A percentile compares a stretch with the other conserved stretches of the same genome.
Conservation (phyloP, 2,888 invertebrate genomes). For the Mythimna loreyi region DNA sequence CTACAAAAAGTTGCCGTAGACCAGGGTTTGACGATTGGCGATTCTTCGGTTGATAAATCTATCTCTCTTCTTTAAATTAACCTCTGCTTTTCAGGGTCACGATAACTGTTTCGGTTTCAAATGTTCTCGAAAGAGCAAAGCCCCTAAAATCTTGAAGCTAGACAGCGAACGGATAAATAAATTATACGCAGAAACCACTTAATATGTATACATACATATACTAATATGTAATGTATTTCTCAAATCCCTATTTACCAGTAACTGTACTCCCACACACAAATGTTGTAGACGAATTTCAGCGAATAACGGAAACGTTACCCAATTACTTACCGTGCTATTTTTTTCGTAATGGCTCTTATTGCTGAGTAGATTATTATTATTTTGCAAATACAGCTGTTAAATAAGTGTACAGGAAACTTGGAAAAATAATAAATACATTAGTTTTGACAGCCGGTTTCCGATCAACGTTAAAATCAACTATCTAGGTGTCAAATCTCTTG, state of each 20-base stretch:
- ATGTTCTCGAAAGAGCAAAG: too few relatives aligned
- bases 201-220: not conserved
- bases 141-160: not conserved
- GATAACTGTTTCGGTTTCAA: too few relatives aligned
- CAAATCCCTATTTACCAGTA: not conserved
- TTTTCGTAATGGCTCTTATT: not conserved
- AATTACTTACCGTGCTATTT: constrained; percentile 15
- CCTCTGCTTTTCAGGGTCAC: too few relatives aligned
- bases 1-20: too few relatives aligned
- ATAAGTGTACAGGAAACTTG: too few relatives aligned
- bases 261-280: not conserved
- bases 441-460: too few relatives aligned
- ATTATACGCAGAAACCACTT: not conserved
- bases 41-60: too few relatives aligned
- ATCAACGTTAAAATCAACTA: too few relatives aligned
- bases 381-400: not conserved
- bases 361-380: not conserved
- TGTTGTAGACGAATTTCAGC: not conserved
- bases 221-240: constrained; percentile 2
- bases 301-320: not conserved
- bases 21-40: too few relatives aligned
- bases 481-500: too few relatives aligned
- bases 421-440: too few relatives aligned
- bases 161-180: not conserved
- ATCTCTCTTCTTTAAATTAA: too few relatives aligned